Evolutionary conservation across 2,797 vertebrate genomes (phyloP), one percentile per base, ranked within the genome.

Genomic region (Notolepis coatsorum): DNA sequence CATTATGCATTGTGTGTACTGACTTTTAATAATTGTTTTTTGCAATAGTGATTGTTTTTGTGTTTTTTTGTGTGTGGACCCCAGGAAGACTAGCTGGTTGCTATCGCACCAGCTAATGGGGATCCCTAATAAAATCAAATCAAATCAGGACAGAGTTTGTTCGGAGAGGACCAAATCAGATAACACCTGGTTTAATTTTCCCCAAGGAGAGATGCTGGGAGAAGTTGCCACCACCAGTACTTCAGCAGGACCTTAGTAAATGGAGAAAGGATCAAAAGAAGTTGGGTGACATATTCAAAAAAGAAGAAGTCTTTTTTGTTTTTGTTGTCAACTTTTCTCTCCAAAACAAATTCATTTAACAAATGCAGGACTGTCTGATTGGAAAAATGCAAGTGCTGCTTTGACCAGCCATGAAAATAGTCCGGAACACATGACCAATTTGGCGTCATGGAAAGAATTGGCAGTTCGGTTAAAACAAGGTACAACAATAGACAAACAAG

Each of bases 381-480:
- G 64, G 47, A 64, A 47, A 27, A 31, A 73, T 63, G 52, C 31
- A 12, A 59, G 38, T 25, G 0, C 31, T 57, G 10, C 28, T 2
- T 33, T 64, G n/a, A 68, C 23, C 10, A 58, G 28, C 31, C 64
- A 73, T 23, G 47, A 68, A 21, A 73, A 57, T 10, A 62, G 47
- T 42, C 41, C 47, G n/a, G 46, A 70, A 21, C 67, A 66, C 8
- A 13, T 9, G 5, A 63, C 48, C 28, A 41, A 17, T 42, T 52
- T 62, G 52, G 54, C 45, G 27, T 46, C 51, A 66, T 71, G 65
- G 71, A 68, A 73, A 9, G 64, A 73, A 39, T 7, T 67, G 30
- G 31, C 33, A 48, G 24, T 53, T 13, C 25, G 57, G 45, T 30
- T 57, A 6, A 61, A 27, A 57, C 56, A 33, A 24, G 61, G 67